phyloP scores from a whole-genome alignment of 1,140 invertebrate species.

The Acromyrmex echinatior region DNA sequence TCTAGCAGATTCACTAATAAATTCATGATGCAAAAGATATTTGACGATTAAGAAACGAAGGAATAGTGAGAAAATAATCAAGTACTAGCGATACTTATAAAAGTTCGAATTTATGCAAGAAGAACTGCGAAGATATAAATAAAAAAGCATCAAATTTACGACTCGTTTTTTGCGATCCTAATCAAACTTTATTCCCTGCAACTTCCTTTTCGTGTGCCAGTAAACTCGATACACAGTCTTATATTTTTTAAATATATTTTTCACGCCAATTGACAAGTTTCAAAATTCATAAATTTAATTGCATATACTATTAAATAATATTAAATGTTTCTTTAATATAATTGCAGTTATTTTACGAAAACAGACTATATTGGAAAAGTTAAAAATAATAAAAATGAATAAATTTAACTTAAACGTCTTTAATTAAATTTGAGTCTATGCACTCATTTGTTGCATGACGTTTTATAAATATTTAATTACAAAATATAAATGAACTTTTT shows the following conservation, averaged over 20 bases:
- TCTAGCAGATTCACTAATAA: constrained; percentile 14
- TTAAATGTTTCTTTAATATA: background rate
- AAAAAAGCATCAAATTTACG: constrained; percentile 15
- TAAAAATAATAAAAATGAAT: constrained; percentile 17
- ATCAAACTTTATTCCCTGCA: constrained; percentile 44
- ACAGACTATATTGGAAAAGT: background rate
- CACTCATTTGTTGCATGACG: background rate
- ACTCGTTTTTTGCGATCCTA: constrained; percentile 22
- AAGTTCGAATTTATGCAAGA: constrained; percentile 18
- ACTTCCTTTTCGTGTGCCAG: background rate
- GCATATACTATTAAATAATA: background rate
- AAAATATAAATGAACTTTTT: background rate
- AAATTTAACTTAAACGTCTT: background rate
- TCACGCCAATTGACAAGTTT: background rate
- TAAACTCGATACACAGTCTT: constrained; percentile 15
- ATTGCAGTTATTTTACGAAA: background rate
- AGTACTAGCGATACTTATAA: constrained; percentile 10
- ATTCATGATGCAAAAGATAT: constrained; percentile 22
- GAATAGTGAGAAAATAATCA: constrained; percentile 10
- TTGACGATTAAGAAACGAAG: background rate
- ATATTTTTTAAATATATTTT: constrained; percentile 35
- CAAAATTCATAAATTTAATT: background rate
- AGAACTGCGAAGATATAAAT: constrained; percentile 2
- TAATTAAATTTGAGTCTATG: constrained; percentile 11
- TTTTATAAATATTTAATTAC: background rate